phyloP scores from a whole-genome alignment of 2,888 invertebrate species.

The Drosophila stalkeri region DNA sequence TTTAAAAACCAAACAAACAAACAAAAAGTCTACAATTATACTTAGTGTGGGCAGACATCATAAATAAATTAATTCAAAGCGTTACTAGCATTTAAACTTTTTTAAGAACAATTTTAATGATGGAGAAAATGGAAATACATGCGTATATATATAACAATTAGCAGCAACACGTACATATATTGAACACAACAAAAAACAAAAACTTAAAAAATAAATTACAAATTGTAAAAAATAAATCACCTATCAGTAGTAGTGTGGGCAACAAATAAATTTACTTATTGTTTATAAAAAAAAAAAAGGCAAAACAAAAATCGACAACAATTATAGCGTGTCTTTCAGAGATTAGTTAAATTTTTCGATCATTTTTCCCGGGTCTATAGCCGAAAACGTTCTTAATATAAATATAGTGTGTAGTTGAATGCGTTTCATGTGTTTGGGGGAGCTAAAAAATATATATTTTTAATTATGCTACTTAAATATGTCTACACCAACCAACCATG shows the following conservation, averaged over 20 bases:
- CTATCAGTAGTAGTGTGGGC: constrained; percentile 49
- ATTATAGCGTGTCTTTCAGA: constrained; percentile 51
- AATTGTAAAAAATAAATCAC: constrained; percentile 40
- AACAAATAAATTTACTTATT: constrained; percentile 52
- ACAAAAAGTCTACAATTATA: constrained; percentile 44
- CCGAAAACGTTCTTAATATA: constrained; percentile 48
- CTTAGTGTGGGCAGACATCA: constrained; percentile 74
- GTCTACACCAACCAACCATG: constrained; percentile 30
- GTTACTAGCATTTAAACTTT: constrained; percentile 78
- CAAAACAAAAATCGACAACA: constrained; percentile 28
- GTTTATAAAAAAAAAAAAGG: constrained; percentile 27
- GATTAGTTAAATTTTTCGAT: constrained; percentile 47
- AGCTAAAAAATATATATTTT: constrained; percentile 38
- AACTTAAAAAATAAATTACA: neutral
- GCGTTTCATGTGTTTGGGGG: constrained; percentile 40
- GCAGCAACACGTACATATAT: constrained; percentile 51
- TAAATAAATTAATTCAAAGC: constrained; percentile 69
- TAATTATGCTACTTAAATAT: constrained; percentile 45
- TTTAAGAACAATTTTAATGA: constrained; percentile 76
- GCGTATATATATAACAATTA: constrained; percentile 42
- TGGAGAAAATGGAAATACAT: constrained; percentile 58
- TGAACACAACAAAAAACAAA: constrained; percentile 31
- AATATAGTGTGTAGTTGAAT: constrained; percentile 48
- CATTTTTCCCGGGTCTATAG: constrained; percentile 49
- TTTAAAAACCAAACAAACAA: constrained; percentile 54